A percentile compares a stretch with the other conserved stretches of the same genome.
Conservation (phyloP, 64 coral and sea anemone species). For the Pachyseris speciosa region DNA sequence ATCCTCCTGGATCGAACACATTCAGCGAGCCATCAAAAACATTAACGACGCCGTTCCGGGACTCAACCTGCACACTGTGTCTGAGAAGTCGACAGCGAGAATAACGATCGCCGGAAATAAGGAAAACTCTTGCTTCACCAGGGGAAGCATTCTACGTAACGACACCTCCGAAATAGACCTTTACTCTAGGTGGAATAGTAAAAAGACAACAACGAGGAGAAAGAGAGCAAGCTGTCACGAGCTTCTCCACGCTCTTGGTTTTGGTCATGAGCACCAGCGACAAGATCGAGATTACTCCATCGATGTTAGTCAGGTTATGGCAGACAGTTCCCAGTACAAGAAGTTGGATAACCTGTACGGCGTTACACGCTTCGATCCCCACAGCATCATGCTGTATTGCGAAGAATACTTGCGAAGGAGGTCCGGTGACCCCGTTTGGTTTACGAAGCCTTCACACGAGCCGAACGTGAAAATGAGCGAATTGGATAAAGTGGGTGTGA, state of each 20-base stretch:
- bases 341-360: not conserved
- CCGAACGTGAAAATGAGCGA: not conserved
- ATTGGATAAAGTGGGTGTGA: not conserved
- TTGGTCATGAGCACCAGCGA: not conserved
- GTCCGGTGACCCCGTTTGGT: not conserved
- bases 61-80: not conserved
- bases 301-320: not conserved
- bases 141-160: not conserved
- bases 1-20: not conserved
- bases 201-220: no score
- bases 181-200: not conserved
- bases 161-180: not conserved
- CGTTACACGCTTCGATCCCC: not conserved
- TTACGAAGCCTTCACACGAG: not conserved
- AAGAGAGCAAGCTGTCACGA: slow-evolving; percentile 3
- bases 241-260: not conserved
- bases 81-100: not conserved
- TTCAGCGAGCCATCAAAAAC: not conserved
- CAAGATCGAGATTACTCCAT: not conserved
- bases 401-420: not conserved
- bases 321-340: not conserved
- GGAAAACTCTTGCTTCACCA: not conserved
- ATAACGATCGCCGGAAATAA: not conserved
- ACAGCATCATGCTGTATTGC: not conserved
- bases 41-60: not conserved